These are phyloP conservation scores for Periophthalmus magnuspinnatus DNA, from an alignment of 2,797 vertebrate genomes.

Conservation along the genomic window DNA sequence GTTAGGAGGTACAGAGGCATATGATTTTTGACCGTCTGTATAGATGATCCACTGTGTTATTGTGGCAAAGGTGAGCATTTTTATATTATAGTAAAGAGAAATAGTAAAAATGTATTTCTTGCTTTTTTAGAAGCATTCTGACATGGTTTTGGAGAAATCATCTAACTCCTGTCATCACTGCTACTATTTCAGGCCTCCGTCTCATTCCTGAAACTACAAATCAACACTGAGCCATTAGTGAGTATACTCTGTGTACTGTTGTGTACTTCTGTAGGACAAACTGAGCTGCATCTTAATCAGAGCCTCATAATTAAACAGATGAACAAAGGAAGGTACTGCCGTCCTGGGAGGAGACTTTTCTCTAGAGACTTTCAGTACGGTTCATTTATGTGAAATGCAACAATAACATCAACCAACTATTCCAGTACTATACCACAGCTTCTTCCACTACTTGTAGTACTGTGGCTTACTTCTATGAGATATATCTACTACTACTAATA, in stretches of 20 bases:
- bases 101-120: too few species aligned
- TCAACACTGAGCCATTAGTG: neutral
- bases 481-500: too few species aligned
- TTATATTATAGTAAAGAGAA: too few species aligned
- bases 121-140: too few species aligned
- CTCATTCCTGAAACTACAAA: neutral
- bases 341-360: conserved; percentile 12
- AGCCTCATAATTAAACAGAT: conserved; percentile 41
- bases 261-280: conserved; percentile 7
- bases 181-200: neutral
- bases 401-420: neutral
- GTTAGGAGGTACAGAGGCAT: too few species aligned
- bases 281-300: conserved; percentile 50
- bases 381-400: conserved; percentile 7
- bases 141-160: too few species aligned
- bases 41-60: too few species aligned
- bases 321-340: conserved; percentile 22
- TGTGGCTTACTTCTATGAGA: too few species aligned
- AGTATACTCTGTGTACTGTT: neutral
- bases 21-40: too few species aligned
- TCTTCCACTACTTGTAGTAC: too few species aligned
- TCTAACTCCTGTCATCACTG: neutral
- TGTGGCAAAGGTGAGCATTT: too few species aligned
- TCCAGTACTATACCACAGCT: too few species aligned
- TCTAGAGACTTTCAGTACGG: conserved; percentile 5